Percentiles rank a stretch among this genome's conserved stretches.
Conservation (phyloP, 2,797 vertebrate genomes). For the Betta splendens region DNA sequence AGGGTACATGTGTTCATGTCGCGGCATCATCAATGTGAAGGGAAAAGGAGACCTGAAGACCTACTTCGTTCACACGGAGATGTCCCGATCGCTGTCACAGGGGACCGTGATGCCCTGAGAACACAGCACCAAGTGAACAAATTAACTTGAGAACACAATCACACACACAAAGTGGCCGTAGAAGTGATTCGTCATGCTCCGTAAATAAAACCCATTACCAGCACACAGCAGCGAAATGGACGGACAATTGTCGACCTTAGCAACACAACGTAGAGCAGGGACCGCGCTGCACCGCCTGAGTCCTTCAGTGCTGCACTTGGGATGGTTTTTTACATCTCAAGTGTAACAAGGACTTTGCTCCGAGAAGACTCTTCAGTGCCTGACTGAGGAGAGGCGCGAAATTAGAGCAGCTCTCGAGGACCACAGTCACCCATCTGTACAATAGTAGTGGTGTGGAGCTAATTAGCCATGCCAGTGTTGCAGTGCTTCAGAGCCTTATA, state of each 20-base stretch:
- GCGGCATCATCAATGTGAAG: conserved; percentile 97
- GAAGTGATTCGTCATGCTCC: conserved; percentile 50
- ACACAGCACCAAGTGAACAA: conserved; percentile 1
- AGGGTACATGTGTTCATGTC: conserved; percentile 94
- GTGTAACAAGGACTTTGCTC: conserved; percentile 44
- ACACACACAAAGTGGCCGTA: conserved; percentile 40
- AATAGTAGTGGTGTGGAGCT: conserved; percentile 62
- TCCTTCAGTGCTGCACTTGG: conserved; percentile 38
- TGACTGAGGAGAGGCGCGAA: conserved; percentile 52
- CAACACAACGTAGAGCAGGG: conserved; percentile 27
- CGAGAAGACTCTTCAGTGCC: conserved; percentile 53
- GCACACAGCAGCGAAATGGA: conserved; percentile 42
- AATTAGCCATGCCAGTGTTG: conserved; percentile 60
- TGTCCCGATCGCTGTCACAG: conserved; percentile 94
- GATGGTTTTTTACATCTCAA: conserved; percentile 43
- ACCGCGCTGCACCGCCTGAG: conserved; percentile 11
- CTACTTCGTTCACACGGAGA: conserved; percentile 96
- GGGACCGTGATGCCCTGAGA: conserved; percentile 92
- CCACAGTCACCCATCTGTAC: conserved; percentile 58
- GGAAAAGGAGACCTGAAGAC: conserved; percentile 97
- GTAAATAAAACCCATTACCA: conserved; percentile 57
- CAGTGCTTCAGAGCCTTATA: conserved; percentile 66
- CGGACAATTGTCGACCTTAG: conserved; percentile 35
- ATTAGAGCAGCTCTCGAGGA: conserved; percentile 62
- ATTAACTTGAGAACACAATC: conserved; percentile 32